Conservation (phyloP, 2,888 invertebrate genomes). For the Diachrysia chrysitis region DNA sequence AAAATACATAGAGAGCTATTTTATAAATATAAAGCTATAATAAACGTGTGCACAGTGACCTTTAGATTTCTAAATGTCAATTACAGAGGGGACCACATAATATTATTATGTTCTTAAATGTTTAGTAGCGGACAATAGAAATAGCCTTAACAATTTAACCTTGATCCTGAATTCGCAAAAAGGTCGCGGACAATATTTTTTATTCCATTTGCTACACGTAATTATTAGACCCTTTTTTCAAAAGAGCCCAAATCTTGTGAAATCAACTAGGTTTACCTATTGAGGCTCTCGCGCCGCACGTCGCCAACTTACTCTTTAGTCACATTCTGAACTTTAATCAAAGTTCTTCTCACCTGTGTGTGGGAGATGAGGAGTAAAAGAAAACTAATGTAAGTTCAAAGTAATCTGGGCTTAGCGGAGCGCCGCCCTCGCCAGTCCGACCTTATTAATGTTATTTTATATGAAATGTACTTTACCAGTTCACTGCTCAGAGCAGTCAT, state of each 20-base stretch:
- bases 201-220: neutral
- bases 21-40: slow-evolving; percentile 4
- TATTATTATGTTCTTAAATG: neutral
- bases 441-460: slow-evolving; percentile 23
- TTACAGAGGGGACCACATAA: neutral
- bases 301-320: neutral
- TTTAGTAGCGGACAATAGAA: neutral
- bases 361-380: neutral
- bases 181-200: neutral
- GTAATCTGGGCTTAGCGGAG: neutral
- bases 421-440: neutral
- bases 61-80: neutral
- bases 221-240: slow-evolving; percentile 1
- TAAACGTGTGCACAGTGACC: slow-evolving; percentile 2
- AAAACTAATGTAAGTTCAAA: slow-evolving; percentile 9
- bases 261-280: too few species aligned
- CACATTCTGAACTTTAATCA: neutral
- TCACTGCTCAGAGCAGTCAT: slow-evolving; percentile 16
- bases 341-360: neutral
- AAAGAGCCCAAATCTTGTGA: neutral
- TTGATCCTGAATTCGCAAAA: neutral
- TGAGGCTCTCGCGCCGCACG: neutral
- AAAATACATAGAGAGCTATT: neutral
- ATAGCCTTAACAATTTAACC: neutral
- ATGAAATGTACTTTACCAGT: slow-evolving; percentile 31